A percentile compares a stretch with the other conserved stretches of the same genome.
Evolutionary conservation across 2,888 invertebrate genomes (phyloP).

Genomic region (Atrina japonica): DNA sequence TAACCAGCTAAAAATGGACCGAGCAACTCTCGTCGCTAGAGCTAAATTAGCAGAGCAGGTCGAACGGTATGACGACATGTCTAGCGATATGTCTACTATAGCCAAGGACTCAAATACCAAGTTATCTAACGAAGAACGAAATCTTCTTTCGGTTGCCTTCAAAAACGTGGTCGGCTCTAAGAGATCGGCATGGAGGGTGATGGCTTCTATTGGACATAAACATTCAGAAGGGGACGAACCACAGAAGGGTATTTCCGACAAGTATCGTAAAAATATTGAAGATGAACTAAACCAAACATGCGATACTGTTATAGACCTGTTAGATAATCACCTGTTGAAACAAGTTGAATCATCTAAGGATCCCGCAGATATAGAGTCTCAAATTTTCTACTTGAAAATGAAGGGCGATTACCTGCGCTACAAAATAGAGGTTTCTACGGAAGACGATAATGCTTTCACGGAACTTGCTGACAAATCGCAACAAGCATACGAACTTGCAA

Average conservation of each 20-base stretch:
- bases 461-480: conserved; percentile 88
- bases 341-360: conserved; percentile 99
- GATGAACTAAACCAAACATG: conserved; percentile 99
- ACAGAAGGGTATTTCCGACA: conserved; percentile 90
- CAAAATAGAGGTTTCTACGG: conserved; percentile 99
- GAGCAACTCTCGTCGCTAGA: too few relatives aligned
- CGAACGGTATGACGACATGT: conserved; percentile 98
- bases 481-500: conserved; percentile 99
- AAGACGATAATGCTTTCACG: conserved; percentile 89
- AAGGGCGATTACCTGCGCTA: conserved; percentile 99
- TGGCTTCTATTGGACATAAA: conserved; percentile 99
- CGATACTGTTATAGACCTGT: conserved; percentile 97
- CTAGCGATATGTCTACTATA: conserved; percentile 98
- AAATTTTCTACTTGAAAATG: conserved; percentile 99
- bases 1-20: conserved; percentile 6
- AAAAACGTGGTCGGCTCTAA: conserved; percentile 99
- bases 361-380: conserved; percentile 86
- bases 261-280: conserved; percentile 99
- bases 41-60: conserved; percentile 99
- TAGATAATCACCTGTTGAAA: conserved; percentile 99
- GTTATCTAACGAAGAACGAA: conserved; percentile 98
- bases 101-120: conserved; percentile 92
- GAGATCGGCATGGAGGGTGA: conserved; percentile 98
- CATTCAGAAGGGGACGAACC: conserved; percentile 82
- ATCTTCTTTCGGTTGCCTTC: conserved; percentile 98